Conservation (phyloP, 1,140 invertebrate genomes). For the Drosophila parabipectinata region DNA sequence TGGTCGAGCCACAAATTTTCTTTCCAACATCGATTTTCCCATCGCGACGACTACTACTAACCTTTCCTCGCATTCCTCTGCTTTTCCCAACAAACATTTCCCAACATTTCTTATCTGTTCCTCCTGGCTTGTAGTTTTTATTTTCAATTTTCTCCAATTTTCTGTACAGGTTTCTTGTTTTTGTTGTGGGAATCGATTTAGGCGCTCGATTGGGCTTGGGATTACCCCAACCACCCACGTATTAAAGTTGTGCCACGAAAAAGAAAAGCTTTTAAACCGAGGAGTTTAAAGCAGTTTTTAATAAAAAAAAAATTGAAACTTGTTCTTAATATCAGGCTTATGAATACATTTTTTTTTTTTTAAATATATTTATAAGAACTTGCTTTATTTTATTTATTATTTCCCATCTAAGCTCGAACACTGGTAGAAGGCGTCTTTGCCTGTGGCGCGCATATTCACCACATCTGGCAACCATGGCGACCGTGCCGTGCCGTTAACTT, state of each 20-base stretch:
- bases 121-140: slow-evolving; percentile 31
- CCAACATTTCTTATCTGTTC: slow-evolving; percentile 39
- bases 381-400: slow-evolving; percentile 9
- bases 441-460: slow-evolving; percentile 58
- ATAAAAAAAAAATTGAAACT: not conserved
- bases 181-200: slow-evolving; percentile 44
- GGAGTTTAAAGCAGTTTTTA: not conserved
- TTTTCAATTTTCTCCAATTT: slow-evolving; percentile 21
- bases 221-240: slow-evolving; percentile 15
- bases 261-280: slow-evolving; percentile 20
- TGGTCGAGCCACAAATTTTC: slow-evolving; percentile 43
- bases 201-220: slow-evolving; percentile 24
- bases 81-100: not conserved
- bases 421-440: slow-evolving; percentile 15
- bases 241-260: slow-evolving; percentile 29
- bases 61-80: slow-evolving; percentile 20
- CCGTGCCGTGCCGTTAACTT: slow-evolving; percentile 28
- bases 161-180: slow-evolving; percentile 7
- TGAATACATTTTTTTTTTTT: too few relatives aligned
- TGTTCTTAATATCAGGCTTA: not conserved
- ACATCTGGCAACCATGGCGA: slow-evolving; percentile 59
- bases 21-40: slow-evolving; percentile 54
- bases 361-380: not conserved
- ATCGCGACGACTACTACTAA: slow-evolving; percentile 34
- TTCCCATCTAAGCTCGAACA: slow-evolving; percentile 19